Evolutionary conservation across 2,797 vertebrate genomes (phyloP).

Genomic region (Chrysolophus pictus): DNA sequence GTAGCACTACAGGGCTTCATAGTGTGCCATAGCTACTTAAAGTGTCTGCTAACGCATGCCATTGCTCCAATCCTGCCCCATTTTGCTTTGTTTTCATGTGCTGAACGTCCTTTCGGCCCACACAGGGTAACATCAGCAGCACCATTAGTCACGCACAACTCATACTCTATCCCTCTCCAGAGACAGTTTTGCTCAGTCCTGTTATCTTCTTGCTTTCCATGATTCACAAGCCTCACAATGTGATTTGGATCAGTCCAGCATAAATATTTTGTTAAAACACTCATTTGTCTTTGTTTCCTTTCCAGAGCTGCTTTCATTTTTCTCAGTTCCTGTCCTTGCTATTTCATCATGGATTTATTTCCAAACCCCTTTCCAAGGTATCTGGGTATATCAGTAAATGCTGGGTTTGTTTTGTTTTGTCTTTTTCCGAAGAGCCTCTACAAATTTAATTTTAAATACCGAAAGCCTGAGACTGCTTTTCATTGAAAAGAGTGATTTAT

Average conservation of each 20-base stretch:
- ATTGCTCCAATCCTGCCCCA: not conserved
- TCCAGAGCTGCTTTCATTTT: not conserved
- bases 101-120: not conserved
- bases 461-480: not conserved
- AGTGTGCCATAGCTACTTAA: not conserved
- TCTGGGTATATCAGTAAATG: not conserved
- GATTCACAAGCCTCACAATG: not conserved
- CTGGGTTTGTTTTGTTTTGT: not conserved
- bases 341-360: not conserved
- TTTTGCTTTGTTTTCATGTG: not conserved
- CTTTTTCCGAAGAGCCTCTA: not conserved
- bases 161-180: not conserved
- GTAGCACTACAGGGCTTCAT: not conserved
- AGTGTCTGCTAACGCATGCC: not conserved
- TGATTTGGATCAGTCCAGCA: slow-evolving; percentile 22
- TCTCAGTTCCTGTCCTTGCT: not conserved
- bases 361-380: not conserved
- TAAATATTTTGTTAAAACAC: not conserved
- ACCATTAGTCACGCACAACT: no score
- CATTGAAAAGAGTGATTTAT: not conserved
- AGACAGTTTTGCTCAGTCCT: not conserved
- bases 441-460: not conserved
- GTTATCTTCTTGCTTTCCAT: not conserved
- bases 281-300: slow-evolving; percentile 34
- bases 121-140: not conserved